Conservation (phyloP, 2,888 invertebrate genomes). For the Omphaloscelis lunosa region DNA sequence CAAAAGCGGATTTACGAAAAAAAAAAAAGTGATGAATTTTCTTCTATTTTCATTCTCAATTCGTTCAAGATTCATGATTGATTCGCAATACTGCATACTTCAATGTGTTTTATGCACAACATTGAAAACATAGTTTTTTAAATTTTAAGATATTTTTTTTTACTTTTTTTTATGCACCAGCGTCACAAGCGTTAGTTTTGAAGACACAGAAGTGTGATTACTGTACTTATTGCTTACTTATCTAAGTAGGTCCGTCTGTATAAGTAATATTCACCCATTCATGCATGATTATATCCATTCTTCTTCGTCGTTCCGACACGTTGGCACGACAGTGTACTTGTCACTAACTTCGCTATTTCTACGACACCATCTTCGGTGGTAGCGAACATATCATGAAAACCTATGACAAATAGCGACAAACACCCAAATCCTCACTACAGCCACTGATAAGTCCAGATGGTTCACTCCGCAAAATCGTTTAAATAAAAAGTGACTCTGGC, state of each 20-base stretch:
- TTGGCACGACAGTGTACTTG: background rate
- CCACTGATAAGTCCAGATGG: no score
- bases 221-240: background rate
- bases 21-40: background rate
- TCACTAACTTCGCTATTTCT: background rate
- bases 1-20: background rate
- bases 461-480: no score
- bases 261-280: background rate
- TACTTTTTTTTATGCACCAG: background rate
- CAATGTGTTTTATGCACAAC: background rate
- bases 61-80: background rate
- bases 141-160: no score
- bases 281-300: background rate
- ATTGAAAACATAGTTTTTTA: background rate
- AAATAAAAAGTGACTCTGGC: no score
- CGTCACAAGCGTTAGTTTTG: slow-evolving; percentile 22
- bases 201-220: background rate
- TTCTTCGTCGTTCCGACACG: no score
- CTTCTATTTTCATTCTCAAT: background rate
- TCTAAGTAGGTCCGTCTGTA: no score
- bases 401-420: background rate
- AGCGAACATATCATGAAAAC: background rate
- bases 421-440: background rate
- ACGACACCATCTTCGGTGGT: no score
- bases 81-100: slow-evolving; percentile 2